Base-by-base conservation (phyloP, 2,888 invertebrate genomes). In the Amphipyra tragopoginis region DNA sequence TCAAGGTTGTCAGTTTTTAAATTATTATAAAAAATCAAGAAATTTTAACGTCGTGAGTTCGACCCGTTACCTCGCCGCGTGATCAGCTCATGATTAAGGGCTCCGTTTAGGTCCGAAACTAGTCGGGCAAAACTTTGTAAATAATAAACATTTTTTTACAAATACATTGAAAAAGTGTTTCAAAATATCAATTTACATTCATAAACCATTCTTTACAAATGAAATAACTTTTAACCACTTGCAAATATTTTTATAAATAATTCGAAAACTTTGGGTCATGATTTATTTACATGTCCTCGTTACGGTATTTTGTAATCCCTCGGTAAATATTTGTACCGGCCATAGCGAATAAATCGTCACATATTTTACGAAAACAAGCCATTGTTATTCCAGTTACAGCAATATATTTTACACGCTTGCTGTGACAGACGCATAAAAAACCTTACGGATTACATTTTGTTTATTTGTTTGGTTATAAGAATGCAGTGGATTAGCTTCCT, bases 311-410 rank as follows among this genome's bases (percentile, higher is more conserved):
- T 54, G 67, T 68, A 74, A 74, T 73, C 57, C 65, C 15, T 44
- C 40, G 50, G 67, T 61, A 78, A 67, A 69, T 75, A 72, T 64
- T 68, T 66, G 65, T 65, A 53, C 64, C 48, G 45, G 49, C 60
- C 62, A 68, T 54, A 62, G 58, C 61, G 63, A 77, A 86, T 83
- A 86, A 86, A 88, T 86, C 79, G 80, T 67, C 75, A 77, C 82
- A 88, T 87, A 85, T 87, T 87, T 88, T 85, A 85, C 82, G 78
- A 72, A 85, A 88, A 86, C 85, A 83, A 85, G 80, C 84, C 79
- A 78, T 86, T 87, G 84, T 86, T 72, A 59, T 60, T 51, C 53
- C 70, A 50, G 81, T 77, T 79, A 75, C 79, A 67, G 73, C 73
- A 62, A 83, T 81, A 73, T 82, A 85, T 84, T 83, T 83, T 74